phyloP scores from a whole-genome alignment of 2,888 invertebrate genomes.

The Isotomurus palustris region DNA sequence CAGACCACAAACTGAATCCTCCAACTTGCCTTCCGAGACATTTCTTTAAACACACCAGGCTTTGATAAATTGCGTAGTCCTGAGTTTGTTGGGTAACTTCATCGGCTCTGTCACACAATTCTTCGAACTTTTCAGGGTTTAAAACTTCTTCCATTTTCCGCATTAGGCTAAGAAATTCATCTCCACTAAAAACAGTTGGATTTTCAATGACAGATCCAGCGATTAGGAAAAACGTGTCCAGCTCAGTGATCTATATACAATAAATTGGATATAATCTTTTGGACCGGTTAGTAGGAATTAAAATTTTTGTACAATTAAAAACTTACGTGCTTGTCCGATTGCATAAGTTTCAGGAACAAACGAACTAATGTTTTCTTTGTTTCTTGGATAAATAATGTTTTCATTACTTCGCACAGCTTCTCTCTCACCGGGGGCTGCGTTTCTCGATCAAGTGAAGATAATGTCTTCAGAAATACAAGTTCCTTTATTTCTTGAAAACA shows the following conservation, averaged over 20 bases:
- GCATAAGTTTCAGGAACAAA: conserved; percentile 25
- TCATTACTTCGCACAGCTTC: conserved; percentile 17
- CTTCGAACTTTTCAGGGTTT: conserved; percentile 19
- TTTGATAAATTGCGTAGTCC: conserved; percentile 35
- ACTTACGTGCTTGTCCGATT: conserved; percentile 32
- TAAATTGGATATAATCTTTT: neutral
- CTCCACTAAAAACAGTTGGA: conserved; percentile 16
- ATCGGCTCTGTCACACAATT: conserved; percentile 15
- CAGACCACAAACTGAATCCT: conserved; percentile 23
- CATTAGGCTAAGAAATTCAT: conserved; percentile 21
- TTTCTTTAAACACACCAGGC: conserved; percentile 27
- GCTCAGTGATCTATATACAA: conserved; percentile 24
- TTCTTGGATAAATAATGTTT: conserved; percentile 22
- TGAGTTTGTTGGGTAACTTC: conserved; percentile 28
- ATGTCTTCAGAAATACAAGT: conserved; percentile 26
- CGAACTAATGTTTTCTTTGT: conserved; percentile 18
- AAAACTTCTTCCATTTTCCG: conserved; percentile 20
- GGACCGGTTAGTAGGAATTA: neutral
- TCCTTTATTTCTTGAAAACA: conserved; percentile 33
- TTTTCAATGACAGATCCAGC: conserved; percentile 28
- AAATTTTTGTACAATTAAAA: neutral
- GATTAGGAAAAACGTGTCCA: conserved; percentile 36
- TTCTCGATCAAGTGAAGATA: conserved; percentile 27
- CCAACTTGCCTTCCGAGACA: conserved; percentile 18
- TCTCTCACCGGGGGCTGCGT: conserved; percentile 20